phyloP scores from a whole-genome alignment of 2,888 invertebrate genomes.

The Eurois occulta region DNA sequence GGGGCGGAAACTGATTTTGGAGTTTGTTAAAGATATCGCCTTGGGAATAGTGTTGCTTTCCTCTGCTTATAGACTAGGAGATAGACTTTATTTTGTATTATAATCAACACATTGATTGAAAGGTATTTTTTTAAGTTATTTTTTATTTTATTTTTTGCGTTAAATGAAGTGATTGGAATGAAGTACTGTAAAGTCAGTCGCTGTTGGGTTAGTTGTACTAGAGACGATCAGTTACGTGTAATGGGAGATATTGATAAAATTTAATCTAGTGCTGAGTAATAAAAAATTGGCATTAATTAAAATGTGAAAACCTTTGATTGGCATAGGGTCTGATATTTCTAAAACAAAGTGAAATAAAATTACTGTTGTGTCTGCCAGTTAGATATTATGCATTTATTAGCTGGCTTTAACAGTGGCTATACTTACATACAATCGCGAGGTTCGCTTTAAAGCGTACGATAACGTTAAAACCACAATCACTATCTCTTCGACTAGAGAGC shows the following conservation, averaged over 20 bases:
- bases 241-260: neutral
- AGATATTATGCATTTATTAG: neutral
- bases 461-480: conserved; percentile 24
- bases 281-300: neutral
- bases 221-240: too few relatives aligned
- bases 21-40: conserved; percentile 72
- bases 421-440: neutral
- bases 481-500: conserved; percentile 43
- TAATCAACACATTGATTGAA: neutral
- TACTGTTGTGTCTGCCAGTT: neutral
- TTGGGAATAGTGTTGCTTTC: conserved; percentile 56
- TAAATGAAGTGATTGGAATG: neutral
- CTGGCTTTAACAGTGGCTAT: neutral
- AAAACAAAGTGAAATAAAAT: neutral
- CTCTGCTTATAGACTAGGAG: conserved; percentile 37
- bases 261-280: neutral
- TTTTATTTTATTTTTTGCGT: neutral
- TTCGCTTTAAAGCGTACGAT: neutral
- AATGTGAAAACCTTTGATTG: neutral
- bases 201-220: neutral
- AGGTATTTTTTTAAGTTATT: neutral
- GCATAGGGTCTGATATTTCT: neutral
- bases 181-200: neutral
- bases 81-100: neutral
- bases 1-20: conserved; percentile 74